Conservation (phyloP, 2,113 vertebrate species). For the Bambusicola thoracicus region DNA sequence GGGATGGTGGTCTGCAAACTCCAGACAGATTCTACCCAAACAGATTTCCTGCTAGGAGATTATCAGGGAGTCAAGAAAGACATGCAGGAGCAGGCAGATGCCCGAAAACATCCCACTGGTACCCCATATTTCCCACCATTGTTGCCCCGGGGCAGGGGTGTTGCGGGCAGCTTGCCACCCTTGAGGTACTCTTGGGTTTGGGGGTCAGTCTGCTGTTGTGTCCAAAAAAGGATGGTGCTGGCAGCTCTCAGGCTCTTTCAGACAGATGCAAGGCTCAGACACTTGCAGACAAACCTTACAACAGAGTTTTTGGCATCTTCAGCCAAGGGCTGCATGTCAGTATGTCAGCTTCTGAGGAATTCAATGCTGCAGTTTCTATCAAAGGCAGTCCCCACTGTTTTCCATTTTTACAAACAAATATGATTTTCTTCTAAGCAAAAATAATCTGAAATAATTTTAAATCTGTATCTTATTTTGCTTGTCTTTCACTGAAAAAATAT, state of each 20-base stretch:
- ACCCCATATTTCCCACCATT: accelerated
- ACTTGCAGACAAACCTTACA: neutral
- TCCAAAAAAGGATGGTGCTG: neutral
- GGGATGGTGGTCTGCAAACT: neutral
- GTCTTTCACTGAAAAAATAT: neutral
- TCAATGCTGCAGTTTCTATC: neutral
- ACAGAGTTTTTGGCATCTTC: neutral
- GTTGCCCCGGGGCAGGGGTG: accelerated
- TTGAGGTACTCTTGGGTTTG: neutral
- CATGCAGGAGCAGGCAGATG: neutral
- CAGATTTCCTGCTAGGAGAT: neutral
- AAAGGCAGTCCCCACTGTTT: neutral
- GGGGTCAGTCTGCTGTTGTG: neutral
- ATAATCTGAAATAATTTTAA: slow-evolving; percentile 46
- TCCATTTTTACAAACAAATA: neutral
- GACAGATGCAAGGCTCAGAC: neutral
- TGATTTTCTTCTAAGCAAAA: neutral
- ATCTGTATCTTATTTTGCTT: neutral
- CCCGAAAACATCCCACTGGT: neutral
- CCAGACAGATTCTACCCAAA: neutral
- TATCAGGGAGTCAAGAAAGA: neutral
- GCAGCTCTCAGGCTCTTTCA: neutral
- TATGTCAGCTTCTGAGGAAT: neutral
- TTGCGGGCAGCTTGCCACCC: neutral
- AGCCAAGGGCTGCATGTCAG: neutral